These are phyloP conservation scores for Alviniconcha marisindica DNA, from an alignment of 1,140 invertebrate species.

Conservation along the genomic window DNA sequence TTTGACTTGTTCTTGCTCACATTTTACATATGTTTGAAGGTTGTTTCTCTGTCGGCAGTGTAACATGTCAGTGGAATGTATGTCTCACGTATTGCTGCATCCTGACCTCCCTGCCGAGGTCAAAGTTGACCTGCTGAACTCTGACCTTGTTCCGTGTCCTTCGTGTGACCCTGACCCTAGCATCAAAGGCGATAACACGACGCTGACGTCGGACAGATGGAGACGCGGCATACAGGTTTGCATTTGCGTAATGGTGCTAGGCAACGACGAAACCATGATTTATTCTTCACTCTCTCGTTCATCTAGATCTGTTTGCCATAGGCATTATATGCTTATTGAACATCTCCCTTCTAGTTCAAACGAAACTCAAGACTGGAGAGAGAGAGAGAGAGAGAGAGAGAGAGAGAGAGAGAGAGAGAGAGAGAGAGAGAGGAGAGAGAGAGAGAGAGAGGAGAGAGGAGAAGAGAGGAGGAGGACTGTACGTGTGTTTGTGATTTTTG, in stretches of 20 bases:
- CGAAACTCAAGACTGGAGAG: no score
- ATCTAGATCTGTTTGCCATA: no score
- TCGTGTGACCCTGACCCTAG: constrained; percentile 24
- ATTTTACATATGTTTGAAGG: not conserved
- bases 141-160: constrained; percentile 5
- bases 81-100: not conserved
- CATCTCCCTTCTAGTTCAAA: no score
- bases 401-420: constrained; percentile 12
- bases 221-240: not conserved
- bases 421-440: not conserved
- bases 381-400: not conserved
- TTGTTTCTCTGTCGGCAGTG: not conserved
- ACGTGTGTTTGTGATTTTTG: no score
- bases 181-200: not conserved
- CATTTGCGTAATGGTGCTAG: no score
- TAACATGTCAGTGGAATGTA: not conserved
- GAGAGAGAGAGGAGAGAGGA: not conserved
- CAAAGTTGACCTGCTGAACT: constrained; percentile 12
- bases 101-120: not conserved
- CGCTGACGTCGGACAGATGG: constrained; percentile 1
- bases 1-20: no score
- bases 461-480: not conserved
- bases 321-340: no score
- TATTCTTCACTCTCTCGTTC: no score
- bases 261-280: no score